These are phyloP conservation scores for Sphecodes monilicornis DNA, from an alignment of 2,888 invertebrate genomes.

Conservation along the genomic window DNA sequence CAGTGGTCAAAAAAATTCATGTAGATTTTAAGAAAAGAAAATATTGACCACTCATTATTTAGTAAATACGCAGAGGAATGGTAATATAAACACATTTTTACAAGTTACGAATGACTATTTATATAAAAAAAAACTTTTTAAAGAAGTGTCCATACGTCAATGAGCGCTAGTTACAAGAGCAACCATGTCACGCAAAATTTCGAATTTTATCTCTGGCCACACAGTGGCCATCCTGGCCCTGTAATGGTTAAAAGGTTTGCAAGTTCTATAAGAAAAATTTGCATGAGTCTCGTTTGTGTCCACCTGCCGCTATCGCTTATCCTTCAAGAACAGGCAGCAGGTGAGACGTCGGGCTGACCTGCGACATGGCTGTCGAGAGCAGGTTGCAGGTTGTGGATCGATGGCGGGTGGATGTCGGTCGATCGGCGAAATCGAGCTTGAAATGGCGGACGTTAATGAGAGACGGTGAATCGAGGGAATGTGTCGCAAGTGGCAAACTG, in stretches of 20 bases:
- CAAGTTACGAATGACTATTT: no score
- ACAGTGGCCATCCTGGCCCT: neutral
- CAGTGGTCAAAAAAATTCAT: no score
- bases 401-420: slow-evolving; percentile 26
- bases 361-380: slow-evolving; percentile 33
- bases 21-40: no score
- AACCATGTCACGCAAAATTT: neutral
- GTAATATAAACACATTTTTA: no score
- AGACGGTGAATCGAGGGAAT: slow-evolving; percentile 54
- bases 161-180: no score
- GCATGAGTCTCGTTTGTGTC: neutral
- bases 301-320: neutral
- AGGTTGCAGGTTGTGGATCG: slow-evolving; percentile 21
- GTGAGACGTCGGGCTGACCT: slow-evolving; percentile 3
- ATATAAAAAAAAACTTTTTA: no score
- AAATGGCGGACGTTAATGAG: slow-evolving; percentile 61
- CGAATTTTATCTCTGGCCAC: neutral
- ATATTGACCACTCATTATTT: no score
- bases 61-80: no score
- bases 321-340: neutral
- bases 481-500: slow-evolving; percentile 69
- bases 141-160: no score
- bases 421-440: slow-evolving; percentile 49
- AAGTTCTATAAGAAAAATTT: neutral
- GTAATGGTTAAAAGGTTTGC: neutral